Percentiles rank a stretch among this genome's conserved stretches.
These are phyloP conservation scores for Chalcosyrphus nemorum DNA, from an alignment of 2,888 invertebrate genomes.

Conservation along the genomic window DNA sequence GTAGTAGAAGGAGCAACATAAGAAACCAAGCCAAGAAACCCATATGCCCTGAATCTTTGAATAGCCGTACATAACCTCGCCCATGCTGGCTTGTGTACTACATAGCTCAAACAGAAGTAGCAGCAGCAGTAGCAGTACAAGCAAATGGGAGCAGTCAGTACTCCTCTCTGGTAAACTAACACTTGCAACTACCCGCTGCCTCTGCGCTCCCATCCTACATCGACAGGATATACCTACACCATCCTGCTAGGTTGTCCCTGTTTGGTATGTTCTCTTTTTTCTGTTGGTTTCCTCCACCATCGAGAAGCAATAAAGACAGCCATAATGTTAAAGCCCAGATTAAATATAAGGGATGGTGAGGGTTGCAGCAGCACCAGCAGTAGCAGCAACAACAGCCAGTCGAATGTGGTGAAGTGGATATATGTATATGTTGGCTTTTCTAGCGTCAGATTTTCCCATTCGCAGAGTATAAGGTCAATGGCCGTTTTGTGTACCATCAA, in stretches of 20 bases:
- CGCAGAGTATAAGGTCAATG: constrained; percentile 68
- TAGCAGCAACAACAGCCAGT: constrained; percentile 14
- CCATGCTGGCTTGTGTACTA: constrained; percentile 67
- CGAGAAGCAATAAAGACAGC: constrained; percentile 70
- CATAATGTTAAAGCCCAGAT: constrained; percentile 70
- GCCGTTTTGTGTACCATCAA: constrained; percentile 59
- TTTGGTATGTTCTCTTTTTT: constrained; percentile 46
- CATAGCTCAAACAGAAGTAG: constrained; percentile 33
- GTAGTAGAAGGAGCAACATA: constrained; percentile 13
- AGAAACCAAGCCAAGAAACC: constrained; percentile 68
- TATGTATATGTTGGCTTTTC: constrained; percentile 26
- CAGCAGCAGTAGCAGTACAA: too few species aligned
- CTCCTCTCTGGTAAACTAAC: constrained; percentile 37
- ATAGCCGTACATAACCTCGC: constrained; percentile 71
- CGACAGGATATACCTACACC: background rate
- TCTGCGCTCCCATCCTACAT: constrained; percentile 52
- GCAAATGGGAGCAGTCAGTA: constrained; percentile 54
- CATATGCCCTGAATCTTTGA: constrained; percentile 70
- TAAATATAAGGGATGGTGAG: constrained; percentile 57
- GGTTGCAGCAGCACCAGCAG: constrained; percentile 25
- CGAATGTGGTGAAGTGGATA: background rate
- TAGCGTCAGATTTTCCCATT: constrained; percentile 62
- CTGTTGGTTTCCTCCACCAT: constrained; percentile 56
- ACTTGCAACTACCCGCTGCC: constrained; percentile 24
- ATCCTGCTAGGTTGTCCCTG: constrained; percentile 19